A percentile compares a stretch with the other conserved stretches of the same genome.
phyloP scores from a whole-genome alignment of 2,888 invertebrate species.

The Itoplectis maculator region DNA sequence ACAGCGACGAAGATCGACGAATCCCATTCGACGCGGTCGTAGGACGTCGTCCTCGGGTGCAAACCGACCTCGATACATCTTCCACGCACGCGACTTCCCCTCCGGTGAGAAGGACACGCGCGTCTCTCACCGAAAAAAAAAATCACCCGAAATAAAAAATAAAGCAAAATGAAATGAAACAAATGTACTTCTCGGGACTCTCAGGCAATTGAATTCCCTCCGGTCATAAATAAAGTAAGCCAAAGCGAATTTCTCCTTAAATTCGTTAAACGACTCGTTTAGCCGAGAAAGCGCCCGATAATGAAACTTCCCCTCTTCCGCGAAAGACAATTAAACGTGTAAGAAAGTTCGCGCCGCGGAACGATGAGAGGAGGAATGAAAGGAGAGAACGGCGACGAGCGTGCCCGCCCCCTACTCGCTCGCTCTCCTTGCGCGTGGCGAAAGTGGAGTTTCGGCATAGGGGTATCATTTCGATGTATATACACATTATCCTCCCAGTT shows the following conservation, averaged over 20 bases:
- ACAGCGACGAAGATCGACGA: constrained; percentile 46
- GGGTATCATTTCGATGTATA: constrained; percentile 24
- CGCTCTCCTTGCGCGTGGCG: too few relatives aligned
- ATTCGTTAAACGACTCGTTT: constrained; percentile 45
- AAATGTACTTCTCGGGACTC: background rate
- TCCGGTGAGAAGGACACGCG: background rate
- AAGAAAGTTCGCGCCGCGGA: constrained; percentile 49
- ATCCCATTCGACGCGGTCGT: constrained; percentile 39
- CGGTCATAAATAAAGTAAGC: constrained; percentile 7
- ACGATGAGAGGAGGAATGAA: constrained; percentile 38
- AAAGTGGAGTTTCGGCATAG: constrained; percentile 22
- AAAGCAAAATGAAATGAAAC: too few relatives aligned
- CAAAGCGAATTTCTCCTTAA: background rate
- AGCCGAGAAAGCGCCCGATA: constrained; percentile 51
- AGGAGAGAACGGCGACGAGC: too few relatives aligned
- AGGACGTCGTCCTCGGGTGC: constrained; percentile 24
- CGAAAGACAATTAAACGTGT: constrained; percentile 62
- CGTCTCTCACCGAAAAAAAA: background rate
- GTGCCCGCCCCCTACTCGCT: too few relatives aligned
- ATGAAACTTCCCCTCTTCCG: constrained; percentile 42
- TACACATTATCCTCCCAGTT: constrained; percentile 56
- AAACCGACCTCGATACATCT: constrained; percentile 51
- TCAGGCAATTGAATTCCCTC: background rate
- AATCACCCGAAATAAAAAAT: background rate
- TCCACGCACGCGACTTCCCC: background rate